Percentiles rank a stretch among this genome's conserved stretches.
These are phyloP conservation scores for Channallabes apus DNA, from an alignment of 2,797 vertebrate species.

Conservation along the genomic window DNA sequence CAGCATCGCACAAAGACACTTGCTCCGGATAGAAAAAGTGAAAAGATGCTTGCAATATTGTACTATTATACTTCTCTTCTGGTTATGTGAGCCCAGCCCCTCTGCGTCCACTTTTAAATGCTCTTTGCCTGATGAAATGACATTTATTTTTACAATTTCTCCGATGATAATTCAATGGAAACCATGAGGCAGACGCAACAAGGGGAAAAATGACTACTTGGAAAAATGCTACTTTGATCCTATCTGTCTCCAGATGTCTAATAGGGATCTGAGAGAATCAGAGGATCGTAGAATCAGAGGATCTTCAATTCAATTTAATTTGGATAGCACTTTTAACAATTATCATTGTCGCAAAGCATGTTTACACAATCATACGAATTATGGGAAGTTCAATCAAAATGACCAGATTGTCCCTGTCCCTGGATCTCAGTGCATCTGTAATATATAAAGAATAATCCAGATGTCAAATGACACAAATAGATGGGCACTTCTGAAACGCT, in stretches of 20 bases:
- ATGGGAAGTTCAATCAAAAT: too few species aligned
- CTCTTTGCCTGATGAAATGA: not conserved
- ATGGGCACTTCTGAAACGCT: not conserved
- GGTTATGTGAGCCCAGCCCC: not conserved
- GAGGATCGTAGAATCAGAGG: not conserved
- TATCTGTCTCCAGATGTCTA: not conserved
- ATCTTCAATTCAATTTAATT: too few species aligned
- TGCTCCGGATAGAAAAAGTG: constrained; percentile 3
- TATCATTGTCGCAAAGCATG: too few species aligned
- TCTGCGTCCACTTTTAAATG: not conserved
- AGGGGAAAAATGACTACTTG: not conserved
- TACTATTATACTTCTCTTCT: not conserved
- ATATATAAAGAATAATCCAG: not conserved
- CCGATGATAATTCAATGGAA: constrained; percentile 5
- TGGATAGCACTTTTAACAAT: too few species aligned
- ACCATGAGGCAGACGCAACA: not conserved
- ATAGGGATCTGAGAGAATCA: not conserved
- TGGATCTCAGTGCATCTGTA: not conserved
- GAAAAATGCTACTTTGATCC: not conserved
- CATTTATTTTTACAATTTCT: not conserved
- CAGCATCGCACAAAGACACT: not conserved
- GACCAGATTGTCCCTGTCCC: too few species aligned
- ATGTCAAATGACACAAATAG: not conserved
- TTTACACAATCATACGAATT: too few species aligned
- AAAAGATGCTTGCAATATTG: not conserved